phyloP scores from a whole-genome alignment of 92 coral and sea anemone species.

The Montipora capitata region DNA sequence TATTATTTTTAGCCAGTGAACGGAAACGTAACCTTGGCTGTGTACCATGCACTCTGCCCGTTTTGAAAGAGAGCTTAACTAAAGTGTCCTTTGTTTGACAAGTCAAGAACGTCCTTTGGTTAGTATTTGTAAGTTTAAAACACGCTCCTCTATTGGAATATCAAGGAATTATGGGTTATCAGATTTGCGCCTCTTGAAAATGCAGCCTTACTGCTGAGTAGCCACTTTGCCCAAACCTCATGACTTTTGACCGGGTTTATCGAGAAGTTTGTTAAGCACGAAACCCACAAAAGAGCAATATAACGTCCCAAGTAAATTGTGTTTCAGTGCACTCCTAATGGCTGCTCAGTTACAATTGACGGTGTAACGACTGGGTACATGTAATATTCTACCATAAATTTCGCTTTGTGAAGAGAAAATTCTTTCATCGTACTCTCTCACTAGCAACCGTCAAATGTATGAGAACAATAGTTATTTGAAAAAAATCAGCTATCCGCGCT shows the following conservation, averaged over 20 bases:
- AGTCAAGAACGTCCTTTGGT: conserved; percentile 31
- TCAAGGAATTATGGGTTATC: conserved; percentile 30
- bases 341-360: too few species aligned
- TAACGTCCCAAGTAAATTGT: not conserved
- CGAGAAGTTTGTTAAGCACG: conserved; percentile 32
- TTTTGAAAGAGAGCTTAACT: conserved; percentile 9
- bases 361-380: too few species aligned
- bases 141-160: conserved; percentile 32
- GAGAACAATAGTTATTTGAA: too few species aligned
- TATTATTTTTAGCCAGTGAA: conserved; percentile 10
- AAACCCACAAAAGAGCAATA: conserved; percentile 25
- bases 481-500: too few species aligned
- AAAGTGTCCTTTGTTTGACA: conserved; percentile 46
- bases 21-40: not conserved
- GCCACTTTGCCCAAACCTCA: conserved; percentile 3
- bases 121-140: conserved; percentile 2
- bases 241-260: conserved; percentile 48
- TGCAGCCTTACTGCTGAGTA: not conserved
- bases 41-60: not conserved
- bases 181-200: conserved; percentile 26
- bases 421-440: too few species aligned
- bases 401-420: too few species aligned
- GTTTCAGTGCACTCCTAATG: not conserved
- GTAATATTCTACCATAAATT: too few species aligned
- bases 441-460: too few species aligned